phyloP scores from a whole-genome alignment of 2,113 vertebrate genomes.

The Rhinoderma darwinii region DNA sequence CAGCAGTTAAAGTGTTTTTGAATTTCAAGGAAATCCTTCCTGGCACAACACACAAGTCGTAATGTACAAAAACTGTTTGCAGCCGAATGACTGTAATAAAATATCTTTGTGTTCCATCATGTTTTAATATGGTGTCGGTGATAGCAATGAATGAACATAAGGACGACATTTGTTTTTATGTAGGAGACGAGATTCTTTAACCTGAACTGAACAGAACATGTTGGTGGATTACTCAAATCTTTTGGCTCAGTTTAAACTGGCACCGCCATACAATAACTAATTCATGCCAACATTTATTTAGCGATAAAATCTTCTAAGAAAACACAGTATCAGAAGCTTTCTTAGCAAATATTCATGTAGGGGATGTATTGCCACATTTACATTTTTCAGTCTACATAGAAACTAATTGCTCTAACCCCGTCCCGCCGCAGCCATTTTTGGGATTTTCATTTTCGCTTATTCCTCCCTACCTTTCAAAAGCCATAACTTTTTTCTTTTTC shows the following conservation, averaged over 20 bases:
- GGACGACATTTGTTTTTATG: slow-evolving; percentile 38
- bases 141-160: slow-evolving; percentile 39
- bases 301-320: slow-evolving; percentile 1
- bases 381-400: no score
- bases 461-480: no score
- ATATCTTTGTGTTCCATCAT: slow-evolving; percentile 21
- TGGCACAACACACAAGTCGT: slow-evolving; percentile 12
- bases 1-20: slow-evolving; percentile 25
- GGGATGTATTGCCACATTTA: neutral
- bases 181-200: slow-evolving; percentile 40
- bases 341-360: neutral
- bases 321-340: slow-evolving; percentile 11
- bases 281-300: slow-evolving; percentile 16
- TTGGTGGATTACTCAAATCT: slow-evolving; percentile 18
- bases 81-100: slow-evolving; percentile 19
- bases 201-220: slow-evolving; percentile 23
- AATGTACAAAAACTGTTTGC: slow-evolving; percentile 20
- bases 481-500: no score
- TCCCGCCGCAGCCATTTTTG: no score
- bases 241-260: slow-evolving; percentile 18
- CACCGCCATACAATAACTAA: neutral
- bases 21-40: slow-evolving; percentile 24
- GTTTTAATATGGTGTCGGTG: slow-evolving; percentile 22
- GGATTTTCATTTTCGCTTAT: no score
- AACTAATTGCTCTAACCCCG: no score